These are phyloP conservation scores for Apodemus speciosus DNA, from an alignment of 2,113 vertebrate species.

Conservation along the genomic window DNA sequence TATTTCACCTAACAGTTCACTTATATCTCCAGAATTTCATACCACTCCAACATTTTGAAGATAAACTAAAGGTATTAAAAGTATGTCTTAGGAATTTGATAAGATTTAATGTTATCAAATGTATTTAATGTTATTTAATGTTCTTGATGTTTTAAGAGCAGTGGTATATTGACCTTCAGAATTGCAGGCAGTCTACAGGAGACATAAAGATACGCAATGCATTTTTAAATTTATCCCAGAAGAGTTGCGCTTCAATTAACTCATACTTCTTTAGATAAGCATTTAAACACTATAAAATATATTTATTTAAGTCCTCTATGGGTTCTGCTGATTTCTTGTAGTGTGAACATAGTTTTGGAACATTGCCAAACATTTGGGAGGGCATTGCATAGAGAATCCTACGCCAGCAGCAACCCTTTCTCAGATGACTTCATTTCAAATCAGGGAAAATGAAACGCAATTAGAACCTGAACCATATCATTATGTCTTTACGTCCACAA, in stretches of 20 bases:
- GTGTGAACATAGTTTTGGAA: not conserved
- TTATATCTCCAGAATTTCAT: constrained; percentile 30
- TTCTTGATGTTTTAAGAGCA: constrained; percentile 5
- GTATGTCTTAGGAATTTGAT: not conserved
- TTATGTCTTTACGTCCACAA: constrained; percentile 4
- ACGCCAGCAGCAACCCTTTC: not conserved
- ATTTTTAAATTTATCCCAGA: constrained; percentile 40
- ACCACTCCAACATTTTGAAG: not conserved
- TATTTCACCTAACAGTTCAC: not conserved
- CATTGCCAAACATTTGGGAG: constrained; percentile 37
- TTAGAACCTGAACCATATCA: not conserved
- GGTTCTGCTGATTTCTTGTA: constrained; percentile 47
- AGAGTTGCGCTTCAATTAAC: constrained; percentile 30
- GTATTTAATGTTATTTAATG: no score
- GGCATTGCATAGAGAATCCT: not conserved
- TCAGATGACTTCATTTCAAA: constrained; percentile 43
- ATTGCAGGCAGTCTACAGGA: not conserved
- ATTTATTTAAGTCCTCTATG: constrained; percentile 4
- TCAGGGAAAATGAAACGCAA: constrained; percentile 51
- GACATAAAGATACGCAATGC: not conserved
- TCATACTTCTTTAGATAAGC: constrained; percentile 31
- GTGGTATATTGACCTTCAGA: not conserved
- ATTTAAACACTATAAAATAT: constrained; percentile 39
- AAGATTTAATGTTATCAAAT: no score
- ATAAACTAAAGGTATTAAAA: constrained; percentile 41